Conservation (phyloP, 2,797 vertebrate species). For the Ctenochaetus hawaiiensis region DNA sequence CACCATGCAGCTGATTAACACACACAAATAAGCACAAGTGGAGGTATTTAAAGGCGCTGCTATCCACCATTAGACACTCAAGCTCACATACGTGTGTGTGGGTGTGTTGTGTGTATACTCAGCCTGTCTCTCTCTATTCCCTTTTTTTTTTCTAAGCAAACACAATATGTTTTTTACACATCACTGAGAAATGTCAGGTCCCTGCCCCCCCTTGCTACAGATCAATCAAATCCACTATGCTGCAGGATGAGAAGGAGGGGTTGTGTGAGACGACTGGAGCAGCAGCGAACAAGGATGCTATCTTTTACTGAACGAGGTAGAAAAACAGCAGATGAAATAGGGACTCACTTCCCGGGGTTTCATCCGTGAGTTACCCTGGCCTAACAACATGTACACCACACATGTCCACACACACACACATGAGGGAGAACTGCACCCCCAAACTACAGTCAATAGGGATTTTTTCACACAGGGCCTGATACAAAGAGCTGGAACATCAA, state of each 20-base stretch:
- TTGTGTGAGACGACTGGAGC: slow-evolving; percentile 54
- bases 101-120: slow-evolving; percentile 30
- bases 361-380: slow-evolving; percentile 55
- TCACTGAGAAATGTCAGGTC: slow-evolving; percentile 86
- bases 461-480: slow-evolving; percentile 70
- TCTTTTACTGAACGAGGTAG: slow-evolving; percentile 59
- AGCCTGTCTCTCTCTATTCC: slow-evolving; percentile 43
- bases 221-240: slow-evolving; percentile 83
- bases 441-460: slow-evolving; percentile 60
- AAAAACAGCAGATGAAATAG: slow-evolving; percentile 68
- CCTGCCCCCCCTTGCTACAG: slow-evolving; percentile 73
- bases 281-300: slow-evolving; percentile 50
- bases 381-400: slow-evolving; percentile 57
- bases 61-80: slow-evolving; percentile 30
- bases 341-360: slow-evolving; percentile 70
- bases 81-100: slow-evolving; percentile 19
- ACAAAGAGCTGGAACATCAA: slow-evolving; percentile 80
- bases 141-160: slow-evolving; percentile 71
- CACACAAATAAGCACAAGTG: slow-evolving; percentile 39
- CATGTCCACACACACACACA: slow-evolving; percentile 23
- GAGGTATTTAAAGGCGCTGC: slow-evolving; percentile 32
- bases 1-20: slow-evolving; percentile 49
- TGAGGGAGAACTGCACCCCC: slow-evolving; percentile 36
- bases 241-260: slow-evolving; percentile 68
- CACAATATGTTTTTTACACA: slow-evolving; percentile 86